phyloP scores from a whole-genome alignment of 1,140 invertebrate species.

The Cotesia chilonis region DNA sequence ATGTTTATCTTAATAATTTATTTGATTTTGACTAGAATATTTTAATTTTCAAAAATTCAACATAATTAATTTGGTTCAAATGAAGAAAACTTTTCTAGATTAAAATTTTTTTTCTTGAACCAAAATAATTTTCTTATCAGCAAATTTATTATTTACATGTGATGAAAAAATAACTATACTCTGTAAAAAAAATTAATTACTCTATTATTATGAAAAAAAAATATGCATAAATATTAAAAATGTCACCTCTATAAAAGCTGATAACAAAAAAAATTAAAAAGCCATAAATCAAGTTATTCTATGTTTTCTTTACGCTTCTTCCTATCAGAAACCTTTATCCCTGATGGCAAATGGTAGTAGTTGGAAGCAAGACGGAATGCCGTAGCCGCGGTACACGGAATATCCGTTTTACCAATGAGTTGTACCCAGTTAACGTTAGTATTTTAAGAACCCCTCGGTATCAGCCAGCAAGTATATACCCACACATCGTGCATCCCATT shows the following conservation, averaged over 20 bases:
- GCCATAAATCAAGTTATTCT: neutral
- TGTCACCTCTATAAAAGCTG: neutral
- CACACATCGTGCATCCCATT: neutral
- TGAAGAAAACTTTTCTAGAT: too few relatives aligned
- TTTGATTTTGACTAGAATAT: too few relatives aligned
- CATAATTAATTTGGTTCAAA: too few relatives aligned
- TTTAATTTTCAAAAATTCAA: too few relatives aligned
- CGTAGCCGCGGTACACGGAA: conserved; percentile 55
- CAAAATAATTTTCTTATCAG: too few relatives aligned
- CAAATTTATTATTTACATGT: too few relatives aligned
- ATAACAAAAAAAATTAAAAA: neutral
- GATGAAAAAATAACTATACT: too few relatives aligned
- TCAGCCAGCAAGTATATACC: neutral
- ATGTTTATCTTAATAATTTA: too few relatives aligned
- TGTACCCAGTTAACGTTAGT: conserved; percentile 37
- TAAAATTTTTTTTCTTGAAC: too few relatives aligned
- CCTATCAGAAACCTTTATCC: conserved; percentile 22
- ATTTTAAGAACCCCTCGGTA: conserved; percentile 44
- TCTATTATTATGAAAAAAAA: neutral
- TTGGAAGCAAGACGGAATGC: conserved; percentile 47
- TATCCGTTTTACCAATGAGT: conserved; percentile 61
- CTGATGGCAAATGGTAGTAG: conserved; percentile 41
- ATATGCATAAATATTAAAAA: neutral
- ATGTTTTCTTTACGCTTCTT: conserved; percentile 32
- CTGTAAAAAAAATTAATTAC: too few relatives aligned